Evolutionary conservation across 2,888 invertebrate species (phyloP).

Genomic region (Lasioglossum morio): DNA sequence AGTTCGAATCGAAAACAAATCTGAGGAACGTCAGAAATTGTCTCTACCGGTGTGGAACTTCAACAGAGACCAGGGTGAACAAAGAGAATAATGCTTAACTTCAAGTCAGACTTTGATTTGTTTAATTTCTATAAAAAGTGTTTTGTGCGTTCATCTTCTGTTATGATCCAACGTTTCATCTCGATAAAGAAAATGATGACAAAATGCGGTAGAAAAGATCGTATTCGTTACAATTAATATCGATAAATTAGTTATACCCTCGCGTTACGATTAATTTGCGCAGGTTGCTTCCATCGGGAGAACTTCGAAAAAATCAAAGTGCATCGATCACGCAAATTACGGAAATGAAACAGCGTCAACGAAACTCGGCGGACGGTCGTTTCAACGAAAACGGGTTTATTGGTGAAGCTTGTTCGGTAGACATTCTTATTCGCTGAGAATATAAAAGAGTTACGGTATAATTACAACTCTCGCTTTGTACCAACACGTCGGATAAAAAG

Average conservation of each 20-base stretch:
- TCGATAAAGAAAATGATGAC: background rate
- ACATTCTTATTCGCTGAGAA: background rate
- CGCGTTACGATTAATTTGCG: background rate
- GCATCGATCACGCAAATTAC: background rate
- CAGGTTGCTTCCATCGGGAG: background rate
- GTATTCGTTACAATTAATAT: background rate
- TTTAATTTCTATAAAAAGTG: constrained; percentile 16
- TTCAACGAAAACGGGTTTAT: background rate
- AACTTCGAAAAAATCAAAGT: background rate
- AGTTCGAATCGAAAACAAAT: background rate
- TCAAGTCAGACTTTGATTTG: constrained; percentile 3
- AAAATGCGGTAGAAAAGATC: background rate
- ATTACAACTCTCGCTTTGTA: background rate
- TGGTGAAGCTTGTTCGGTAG: background rate
- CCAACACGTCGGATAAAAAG: background rate
- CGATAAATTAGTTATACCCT: background rate
- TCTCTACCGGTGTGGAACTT: background rate
- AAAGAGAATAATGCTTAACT: constrained; percentile 2
- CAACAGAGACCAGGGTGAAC: background rate
- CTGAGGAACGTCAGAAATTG: background rate
- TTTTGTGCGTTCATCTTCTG: constrained; percentile 8
- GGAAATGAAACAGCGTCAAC: background rate
- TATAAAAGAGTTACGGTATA: background rate
- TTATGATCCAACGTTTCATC: background rate
- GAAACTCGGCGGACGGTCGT: background rate